Evolutionary conservation across 1,140 invertebrate species (phyloP).

Genomic region (Thaumatotibia leucotreta): DNA sequence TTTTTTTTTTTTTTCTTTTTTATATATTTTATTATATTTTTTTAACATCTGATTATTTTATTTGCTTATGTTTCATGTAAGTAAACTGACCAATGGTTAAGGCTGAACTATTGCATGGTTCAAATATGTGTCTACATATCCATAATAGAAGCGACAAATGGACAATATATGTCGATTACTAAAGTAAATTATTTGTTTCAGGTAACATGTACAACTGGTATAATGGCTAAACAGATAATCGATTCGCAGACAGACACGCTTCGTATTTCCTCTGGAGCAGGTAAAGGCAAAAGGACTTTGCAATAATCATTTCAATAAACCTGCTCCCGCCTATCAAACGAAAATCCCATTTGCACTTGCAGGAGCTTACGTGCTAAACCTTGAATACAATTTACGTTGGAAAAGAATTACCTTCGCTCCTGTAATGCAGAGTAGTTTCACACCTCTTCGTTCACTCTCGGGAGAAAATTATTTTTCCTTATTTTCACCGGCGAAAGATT

Average conservation of each 20-base stretch:
- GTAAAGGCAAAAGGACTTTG: conserved; percentile 20
- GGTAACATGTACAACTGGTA: background rate
- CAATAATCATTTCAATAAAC: background rate
- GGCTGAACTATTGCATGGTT: no score
- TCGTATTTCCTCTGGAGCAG: conserved; percentile 37
- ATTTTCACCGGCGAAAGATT: background rate
- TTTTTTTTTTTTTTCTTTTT: no score
- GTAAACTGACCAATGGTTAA: no score
- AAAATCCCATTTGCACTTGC: conserved; percentile 1
- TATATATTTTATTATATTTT: no score
- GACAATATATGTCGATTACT: background rate
- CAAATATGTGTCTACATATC: no score
- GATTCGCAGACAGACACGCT: no score
- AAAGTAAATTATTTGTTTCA: background rate
- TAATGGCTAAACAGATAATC: conserved; percentile 44
- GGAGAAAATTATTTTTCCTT: background rate
- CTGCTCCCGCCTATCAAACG: background rate
- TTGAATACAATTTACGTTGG: background rate
- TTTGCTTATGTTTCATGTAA: no score
- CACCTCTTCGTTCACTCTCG: background rate
- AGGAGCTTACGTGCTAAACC: conserved; percentile 10
- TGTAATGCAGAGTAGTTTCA: background rate
- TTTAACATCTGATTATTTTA: no score
- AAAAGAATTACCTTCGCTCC: background rate
- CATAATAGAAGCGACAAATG: no score